These are phyloP conservation scores for Siphlonurus alternatus DNA, from an alignment of 2,888 invertebrate species.

Conservation along the genomic window DNA sequence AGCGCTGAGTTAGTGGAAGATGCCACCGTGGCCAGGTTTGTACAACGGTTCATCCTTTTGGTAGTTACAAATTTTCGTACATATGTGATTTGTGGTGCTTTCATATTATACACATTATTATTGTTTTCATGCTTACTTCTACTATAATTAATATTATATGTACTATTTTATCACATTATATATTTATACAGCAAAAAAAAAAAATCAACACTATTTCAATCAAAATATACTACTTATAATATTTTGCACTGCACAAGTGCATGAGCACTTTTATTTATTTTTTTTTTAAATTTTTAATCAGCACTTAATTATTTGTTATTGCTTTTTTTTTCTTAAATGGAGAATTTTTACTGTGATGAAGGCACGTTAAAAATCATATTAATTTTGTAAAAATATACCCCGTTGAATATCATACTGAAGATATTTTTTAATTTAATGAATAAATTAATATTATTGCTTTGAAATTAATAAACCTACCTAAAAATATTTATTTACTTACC, in stretches of 20 bases:
- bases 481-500: too few species aligned
- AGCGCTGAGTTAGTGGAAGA: constrained; percentile 21
- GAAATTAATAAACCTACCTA: too few species aligned
- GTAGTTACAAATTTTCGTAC: background rate
- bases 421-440: too few species aligned
- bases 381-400: too few species aligned
- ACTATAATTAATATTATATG: background rate
- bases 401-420: too few species aligned
- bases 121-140: too few species aligned
- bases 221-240: background rate
- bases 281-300: too few species aligned
- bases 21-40: constrained; percentile 21
- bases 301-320: too few species aligned
- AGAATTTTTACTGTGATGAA: too few species aligned
- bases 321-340: background rate
- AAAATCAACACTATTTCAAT: background rate
- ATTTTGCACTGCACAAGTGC: background rate
- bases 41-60: constrained; percentile 10
- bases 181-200: background rate
- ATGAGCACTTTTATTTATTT: background rate
- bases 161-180: background rate
- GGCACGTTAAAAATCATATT: too few species aligned
- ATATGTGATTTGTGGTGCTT: background rate
- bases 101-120: background rate
- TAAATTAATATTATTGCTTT: too few species aligned